These are phyloP conservation scores for Tridacna gigas DNA, from an alignment of 2,888 invertebrate species.

Conservation along the genomic window DNA sequence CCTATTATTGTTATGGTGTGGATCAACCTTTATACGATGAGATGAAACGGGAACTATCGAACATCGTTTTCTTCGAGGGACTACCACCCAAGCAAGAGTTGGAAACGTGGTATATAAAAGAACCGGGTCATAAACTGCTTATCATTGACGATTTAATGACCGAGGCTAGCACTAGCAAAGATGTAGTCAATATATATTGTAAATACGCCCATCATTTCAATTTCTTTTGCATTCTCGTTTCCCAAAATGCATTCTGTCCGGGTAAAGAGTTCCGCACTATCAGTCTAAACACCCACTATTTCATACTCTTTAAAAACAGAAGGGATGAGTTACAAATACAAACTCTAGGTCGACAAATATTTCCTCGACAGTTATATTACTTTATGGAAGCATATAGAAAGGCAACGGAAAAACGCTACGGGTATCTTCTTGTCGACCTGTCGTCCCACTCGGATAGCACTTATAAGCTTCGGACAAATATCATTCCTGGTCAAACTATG, in stretches of 20 bases:
- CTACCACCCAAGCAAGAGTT: conserved; percentile 36
- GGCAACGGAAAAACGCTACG: conserved; percentile 32
- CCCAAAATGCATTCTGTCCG: conserved; percentile 18
- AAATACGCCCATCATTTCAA: conserved; percentile 45
- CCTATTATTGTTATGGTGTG: conserved; percentile 30
- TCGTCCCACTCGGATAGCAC: conserved; percentile 33
- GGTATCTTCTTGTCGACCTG: conserved; percentile 45
- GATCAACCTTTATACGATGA: conserved; percentile 33
- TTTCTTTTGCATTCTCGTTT: conserved; percentile 22
- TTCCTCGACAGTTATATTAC: conserved; percentile 44
- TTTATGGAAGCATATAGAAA: conserved; percentile 57
- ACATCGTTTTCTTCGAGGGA: conserved; percentile 34
- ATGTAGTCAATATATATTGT: conserved; percentile 40
- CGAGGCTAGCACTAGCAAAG: conserved; percentile 8
- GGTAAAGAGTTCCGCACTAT: conserved; percentile 16
- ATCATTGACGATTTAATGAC: conserved; percentile 49
- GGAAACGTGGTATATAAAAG: conserved; percentile 28
- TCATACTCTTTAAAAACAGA: conserved; percentile 49
- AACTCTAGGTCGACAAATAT: conserved; percentile 54
- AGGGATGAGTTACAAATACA: conserved; percentile 52
- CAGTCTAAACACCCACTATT: conserved; percentile 39
- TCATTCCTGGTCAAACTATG: conserved; percentile 48
- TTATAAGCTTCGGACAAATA: conserved; percentile 39
- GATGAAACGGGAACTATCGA: conserved; percentile 22
- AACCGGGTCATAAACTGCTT: conserved; percentile 33